phyloP scores from a whole-genome alignment of 2,888 invertebrate genomes.

The Scaeva pyrastri region DNA sequence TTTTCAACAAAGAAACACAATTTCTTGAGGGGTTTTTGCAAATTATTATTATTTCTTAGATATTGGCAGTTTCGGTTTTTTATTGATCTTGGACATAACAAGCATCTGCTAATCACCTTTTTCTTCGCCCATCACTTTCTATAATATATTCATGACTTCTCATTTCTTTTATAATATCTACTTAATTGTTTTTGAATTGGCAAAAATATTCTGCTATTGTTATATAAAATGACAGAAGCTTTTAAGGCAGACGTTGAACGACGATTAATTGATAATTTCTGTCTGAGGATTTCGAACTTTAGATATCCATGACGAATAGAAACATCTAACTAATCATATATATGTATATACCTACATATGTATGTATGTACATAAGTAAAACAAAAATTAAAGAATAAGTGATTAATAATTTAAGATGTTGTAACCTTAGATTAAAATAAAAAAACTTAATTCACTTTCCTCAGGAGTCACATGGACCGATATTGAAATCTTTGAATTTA shows the following conservation, averaged over 20 bases:
- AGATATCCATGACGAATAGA: background rate
- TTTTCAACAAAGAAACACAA: background rate
- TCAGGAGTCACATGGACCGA: background rate
- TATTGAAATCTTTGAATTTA: background rate
- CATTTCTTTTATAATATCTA: background rate
- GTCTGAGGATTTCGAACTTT: background rate
- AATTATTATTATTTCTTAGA: background rate
- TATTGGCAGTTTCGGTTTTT: background rate
- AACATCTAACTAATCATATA: background rate
- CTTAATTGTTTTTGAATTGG: background rate
- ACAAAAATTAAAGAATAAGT: no score
- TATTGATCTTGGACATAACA: background rate
- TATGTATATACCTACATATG: no score
- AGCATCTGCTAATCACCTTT: conserved; percentile 4
- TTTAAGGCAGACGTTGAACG: conserved; percentile 7
- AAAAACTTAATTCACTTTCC: background rate
- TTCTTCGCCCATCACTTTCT: conserved; percentile 11
- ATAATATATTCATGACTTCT: conserved; percentile 1
- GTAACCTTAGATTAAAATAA: conserved; percentile 16
- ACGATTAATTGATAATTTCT: conserved; percentile 15
- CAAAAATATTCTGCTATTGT: conserved; percentile 1
- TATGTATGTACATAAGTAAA: no score
- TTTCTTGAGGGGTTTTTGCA: background rate
- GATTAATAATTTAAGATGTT: background rate
- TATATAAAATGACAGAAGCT: conserved; percentile 21